These are phyloP conservation scores for Anolis apletophallus DNA, from an alignment of 2,797 vertebrate genomes.

Conservation along the genomic window DNA sequence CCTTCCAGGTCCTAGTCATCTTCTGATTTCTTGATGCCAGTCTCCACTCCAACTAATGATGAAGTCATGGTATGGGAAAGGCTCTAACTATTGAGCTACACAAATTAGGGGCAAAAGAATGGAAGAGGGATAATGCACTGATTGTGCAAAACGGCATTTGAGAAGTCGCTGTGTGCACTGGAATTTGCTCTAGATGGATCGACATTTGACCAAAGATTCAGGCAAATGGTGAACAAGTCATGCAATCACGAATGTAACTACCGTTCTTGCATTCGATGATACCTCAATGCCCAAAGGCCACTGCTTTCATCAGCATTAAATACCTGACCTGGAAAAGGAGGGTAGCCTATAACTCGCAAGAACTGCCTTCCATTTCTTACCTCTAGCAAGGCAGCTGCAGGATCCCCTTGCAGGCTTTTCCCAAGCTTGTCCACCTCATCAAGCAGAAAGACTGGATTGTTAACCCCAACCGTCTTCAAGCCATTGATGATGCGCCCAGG, in stretches of 20 bases:
- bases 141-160: too few relatives aligned
- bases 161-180: neutral
- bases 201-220: neutral
- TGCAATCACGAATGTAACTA: neutral
- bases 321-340: neutral
- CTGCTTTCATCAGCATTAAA: neutral
- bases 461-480: constrained; percentile 91
- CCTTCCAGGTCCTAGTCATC: too few relatives aligned
- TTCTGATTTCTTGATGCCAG: too few relatives aligned
- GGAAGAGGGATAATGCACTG: neutral
- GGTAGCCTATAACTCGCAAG: neutral
- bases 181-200: neutral
- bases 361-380: constrained; percentile 70
- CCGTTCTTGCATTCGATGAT: neutral
- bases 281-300: neutral
- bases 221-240: neutral
- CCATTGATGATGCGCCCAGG: constrained; percentile 97
- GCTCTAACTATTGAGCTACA: too few relatives aligned
- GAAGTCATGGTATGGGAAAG: too few relatives aligned
- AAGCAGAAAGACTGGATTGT: constrained; percentile 95
- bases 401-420: constrained; percentile 95
- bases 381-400: constrained; percentile 95
- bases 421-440: constrained; percentile 98
- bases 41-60: too few relatives aligned
- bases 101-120: neutral